phyloP scores from a whole-genome alignment of 2,888 invertebrate species.

The Leucophenga montana region DNA sequence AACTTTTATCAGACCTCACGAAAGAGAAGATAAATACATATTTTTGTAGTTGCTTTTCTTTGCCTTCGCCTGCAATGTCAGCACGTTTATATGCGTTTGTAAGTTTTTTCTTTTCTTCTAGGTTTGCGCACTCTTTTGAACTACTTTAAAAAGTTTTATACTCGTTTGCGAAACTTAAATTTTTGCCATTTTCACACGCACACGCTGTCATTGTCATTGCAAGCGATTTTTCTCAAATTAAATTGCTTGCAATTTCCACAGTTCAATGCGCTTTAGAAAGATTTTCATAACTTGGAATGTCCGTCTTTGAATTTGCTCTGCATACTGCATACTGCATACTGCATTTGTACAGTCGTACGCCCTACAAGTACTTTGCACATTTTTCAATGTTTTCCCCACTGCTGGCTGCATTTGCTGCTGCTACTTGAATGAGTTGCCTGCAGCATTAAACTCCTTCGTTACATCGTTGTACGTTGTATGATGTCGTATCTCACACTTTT shows the following conservation, averaged over 20 bases:
- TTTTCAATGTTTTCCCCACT: constrained; percentile 1
- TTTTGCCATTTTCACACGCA: not conserved
- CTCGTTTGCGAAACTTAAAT: constrained; percentile 15
- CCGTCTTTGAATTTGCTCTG: constrained; percentile 10
- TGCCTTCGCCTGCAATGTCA: no score
- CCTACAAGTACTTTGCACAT: constrained; percentile 17
- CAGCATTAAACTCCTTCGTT: not conserved
- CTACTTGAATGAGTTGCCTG: no score
- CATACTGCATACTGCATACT: constrained; percentile 3
- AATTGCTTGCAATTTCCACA: constrained; percentile 66
- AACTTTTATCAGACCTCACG: no score
- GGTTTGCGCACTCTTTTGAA: not conserved
- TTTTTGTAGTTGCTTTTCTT: no score
- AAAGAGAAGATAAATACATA: not conserved
- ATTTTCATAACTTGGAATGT: constrained; percentile 61
- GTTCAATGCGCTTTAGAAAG: constrained; percentile 66
- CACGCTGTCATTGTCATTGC: constrained; percentile 16
- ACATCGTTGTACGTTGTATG: not conserved
- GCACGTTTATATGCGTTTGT: not conserved
- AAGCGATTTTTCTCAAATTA: constrained; percentile 50
- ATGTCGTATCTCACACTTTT: not conserved
- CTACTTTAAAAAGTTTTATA: not conserved
- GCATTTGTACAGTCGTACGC: not conserved
- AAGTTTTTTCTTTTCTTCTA: constrained; percentile 1
- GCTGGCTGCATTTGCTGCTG: no score